These are phyloP conservation scores for Thinocorus orbignyianus DNA, from an alignment of 2,113 vertebrate species.

Conservation along the genomic window DNA sequence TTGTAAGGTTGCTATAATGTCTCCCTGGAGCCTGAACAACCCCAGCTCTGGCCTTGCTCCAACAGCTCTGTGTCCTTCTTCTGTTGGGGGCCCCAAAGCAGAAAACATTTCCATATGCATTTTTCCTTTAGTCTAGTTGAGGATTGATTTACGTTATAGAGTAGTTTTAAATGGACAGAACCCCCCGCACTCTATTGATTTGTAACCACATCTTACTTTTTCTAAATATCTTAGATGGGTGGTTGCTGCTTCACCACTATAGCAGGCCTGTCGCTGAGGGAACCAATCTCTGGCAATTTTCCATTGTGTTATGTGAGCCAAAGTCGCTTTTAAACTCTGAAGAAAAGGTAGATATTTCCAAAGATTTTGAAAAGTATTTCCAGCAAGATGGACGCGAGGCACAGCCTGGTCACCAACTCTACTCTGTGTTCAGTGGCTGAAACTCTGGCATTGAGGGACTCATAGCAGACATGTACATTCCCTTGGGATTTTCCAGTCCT, in stretches of 20 bases:
- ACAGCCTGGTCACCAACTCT: background rate
- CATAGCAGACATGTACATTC: background rate
- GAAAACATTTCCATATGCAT: rapidly evolving
- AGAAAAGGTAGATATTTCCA: background rate
- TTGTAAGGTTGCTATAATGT: background rate
- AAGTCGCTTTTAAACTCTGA: background rate
- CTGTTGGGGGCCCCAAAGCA: background rate
- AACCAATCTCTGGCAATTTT: background rate
- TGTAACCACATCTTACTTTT: background rate
- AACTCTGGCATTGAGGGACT: background rate
- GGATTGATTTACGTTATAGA: background rate
- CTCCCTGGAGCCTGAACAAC: background rate
- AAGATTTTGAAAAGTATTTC: background rate
- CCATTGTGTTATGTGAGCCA: background rate
- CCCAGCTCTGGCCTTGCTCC: background rate
- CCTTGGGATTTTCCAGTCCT: background rate
- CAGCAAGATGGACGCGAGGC: background rate
- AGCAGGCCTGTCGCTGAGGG: background rate
- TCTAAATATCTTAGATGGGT: background rate
- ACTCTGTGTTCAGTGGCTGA: background rate
- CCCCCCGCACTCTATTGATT: background rate
- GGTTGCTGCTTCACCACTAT: background rate
- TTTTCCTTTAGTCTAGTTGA: background rate
- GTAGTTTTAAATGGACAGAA: background rate
- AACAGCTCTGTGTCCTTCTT: background rate